Evolutionary conservation across 1,140 invertebrate species (phyloP), one percentile per base, ranked within the genome.

Genomic region (Mercenaria mercenaria): DNA sequence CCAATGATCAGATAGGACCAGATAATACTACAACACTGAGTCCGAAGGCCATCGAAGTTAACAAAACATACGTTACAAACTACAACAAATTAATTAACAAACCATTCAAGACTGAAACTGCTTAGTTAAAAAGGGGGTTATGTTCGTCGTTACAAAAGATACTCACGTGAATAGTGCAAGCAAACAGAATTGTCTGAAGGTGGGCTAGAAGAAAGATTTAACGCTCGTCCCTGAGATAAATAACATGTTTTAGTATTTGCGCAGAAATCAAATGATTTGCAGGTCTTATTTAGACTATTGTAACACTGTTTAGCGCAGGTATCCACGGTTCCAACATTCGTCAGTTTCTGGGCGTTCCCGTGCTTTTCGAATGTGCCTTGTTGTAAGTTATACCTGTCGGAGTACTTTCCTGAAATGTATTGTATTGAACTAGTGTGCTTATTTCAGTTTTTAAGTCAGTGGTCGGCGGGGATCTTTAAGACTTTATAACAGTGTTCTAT

Each of bases 201-300:
- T 41, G 69, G 20, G 18, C 10, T 20, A 1, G 50, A 8, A 15
- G 87, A 69, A 3, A 74, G 32, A 39, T 37, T 26, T 26, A 74
- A 23, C 18, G 1, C 26, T 15, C 61, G 87, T n/a, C 37, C 59
- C 13, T 56, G n/a, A 10, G 56, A 81, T 23, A 89, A 20, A n/a
- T 64, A 72, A 61, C 87, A 89, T 23, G 41, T 72, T 13, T 50
- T 72, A 0, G 69, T 74, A 39, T n/a, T 29, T 1, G 43, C 20
- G 82, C 87, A 89, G 32, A 81, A 89, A 37, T 89, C 77, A 52
- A 89, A 89, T 0, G 87, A 89, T 74, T 52, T 89, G 39, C 87
- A 89, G 20, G 67, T 56, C 34, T 67, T 26, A 23, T 56, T 34
- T 10, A 20, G 32, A 29, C n/a, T 50, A 0, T 6, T 61, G 0